These are phyloP conservation scores for Drosophila persimilis DNA, from an alignment of 1,140 invertebrate species.

Conservation along the genomic window DNA sequence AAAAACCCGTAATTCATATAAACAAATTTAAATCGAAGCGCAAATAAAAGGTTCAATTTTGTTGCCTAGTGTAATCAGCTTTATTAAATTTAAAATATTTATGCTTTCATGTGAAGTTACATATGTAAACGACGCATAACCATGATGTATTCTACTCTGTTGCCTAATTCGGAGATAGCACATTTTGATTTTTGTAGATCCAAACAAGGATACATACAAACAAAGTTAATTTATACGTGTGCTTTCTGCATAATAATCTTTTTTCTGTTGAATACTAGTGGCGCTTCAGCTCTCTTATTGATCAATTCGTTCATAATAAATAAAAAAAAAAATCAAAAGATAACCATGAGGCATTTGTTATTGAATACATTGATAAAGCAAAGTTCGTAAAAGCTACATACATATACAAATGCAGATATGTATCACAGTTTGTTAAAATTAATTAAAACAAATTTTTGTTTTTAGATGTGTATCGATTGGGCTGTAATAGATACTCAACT, in stretches of 20 bases:
- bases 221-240: conserved; percentile 30
- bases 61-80: too few relatives aligned
- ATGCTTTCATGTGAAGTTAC: neutral
- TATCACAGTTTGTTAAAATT: neutral
- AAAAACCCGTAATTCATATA: too few relatives aligned
- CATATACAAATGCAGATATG: too few relatives aligned
- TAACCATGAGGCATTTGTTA: conserved; percentile 42
- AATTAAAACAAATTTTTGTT: neutral
- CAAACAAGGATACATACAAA: conserved; percentile 26
- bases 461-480: conserved; percentile 34
- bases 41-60: too few relatives aligned
- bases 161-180: conserved; percentile 6
- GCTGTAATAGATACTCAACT: conserved; percentile 37
- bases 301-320: conserved; percentile 36
- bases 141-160: conserved; percentile 22
- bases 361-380: conserved; percentile 34
- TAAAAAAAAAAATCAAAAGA: conserved; percentile 27
- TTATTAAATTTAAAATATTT: neutral
- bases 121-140: conserved; percentile 40
- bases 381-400: neutral
- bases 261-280: conserved; percentile 37
- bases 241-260: conserved; percentile 44
- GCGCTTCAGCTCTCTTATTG: conserved; percentile 26
- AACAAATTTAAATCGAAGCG: too few relatives aligned
- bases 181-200: conserved; percentile 35